Evolutionary conservation across 2,888 invertebrate species (phyloP).

Genomic region (Heliconius ismenius): DNA sequence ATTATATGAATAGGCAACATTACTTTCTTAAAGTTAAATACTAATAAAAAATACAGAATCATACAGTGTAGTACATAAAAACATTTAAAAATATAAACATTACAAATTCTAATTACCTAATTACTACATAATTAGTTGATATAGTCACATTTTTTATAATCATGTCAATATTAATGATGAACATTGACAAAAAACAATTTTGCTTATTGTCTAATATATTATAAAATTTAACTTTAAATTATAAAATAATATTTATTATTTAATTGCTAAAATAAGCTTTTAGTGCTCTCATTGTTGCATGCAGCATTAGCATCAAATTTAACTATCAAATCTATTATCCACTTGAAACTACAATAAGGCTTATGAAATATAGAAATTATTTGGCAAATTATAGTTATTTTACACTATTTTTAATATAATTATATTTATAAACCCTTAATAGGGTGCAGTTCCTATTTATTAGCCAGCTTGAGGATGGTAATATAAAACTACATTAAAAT

Average conservation of each 20-base stretch:
- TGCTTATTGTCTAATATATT: not conserved
- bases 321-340: slow-evolving; percentile 22
- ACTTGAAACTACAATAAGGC: slow-evolving; percentile 34
- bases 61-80: not conserved
- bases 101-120: slow-evolving; percentile 13
- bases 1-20: not conserved
- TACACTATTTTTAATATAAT: too few species aligned
- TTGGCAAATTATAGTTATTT: slow-evolving; percentile 30
- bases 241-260: not conserved
- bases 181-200: not conserved
- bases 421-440: too few species aligned
- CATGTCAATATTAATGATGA: not conserved
- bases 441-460: too few species aligned
- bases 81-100: not conserved
- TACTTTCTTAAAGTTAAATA: not conserved
- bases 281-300: slow-evolving; percentile 46
- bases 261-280: slow-evolving; percentile 38
- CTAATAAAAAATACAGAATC: not conserved
- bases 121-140: slow-evolving; percentile 2
- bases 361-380: slow-evolving; percentile 42
- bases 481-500: not conserved
- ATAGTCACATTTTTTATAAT: not conserved
- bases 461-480: not conserved
- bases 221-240: not conserved
- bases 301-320: slow-evolving; percentile 46